phyloP scores from a whole-genome alignment of 1,140 invertebrate genomes.

The Lerema accius region DNA sequence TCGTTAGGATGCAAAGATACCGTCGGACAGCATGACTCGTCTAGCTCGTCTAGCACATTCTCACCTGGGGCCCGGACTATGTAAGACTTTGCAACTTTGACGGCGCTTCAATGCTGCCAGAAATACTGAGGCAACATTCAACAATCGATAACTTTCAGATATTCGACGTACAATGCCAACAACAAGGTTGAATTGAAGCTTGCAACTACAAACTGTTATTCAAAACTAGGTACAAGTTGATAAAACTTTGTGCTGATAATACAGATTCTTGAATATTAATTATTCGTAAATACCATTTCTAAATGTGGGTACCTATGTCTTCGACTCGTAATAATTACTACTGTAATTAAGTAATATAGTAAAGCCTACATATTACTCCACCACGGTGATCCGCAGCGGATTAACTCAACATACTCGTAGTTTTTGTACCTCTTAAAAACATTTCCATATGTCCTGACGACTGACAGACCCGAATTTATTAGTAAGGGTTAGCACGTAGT shows the following conservation, averaged over 20 bases:
- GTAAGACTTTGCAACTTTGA: slow-evolving; percentile 78
- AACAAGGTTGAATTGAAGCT: slow-evolving; percentile 8
- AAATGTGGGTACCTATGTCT: too few species aligned
- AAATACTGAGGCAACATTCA: slow-evolving; percentile 57
- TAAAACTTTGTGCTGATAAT: neutral
- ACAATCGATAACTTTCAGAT: slow-evolving; percentile 59
- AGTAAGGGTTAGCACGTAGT: neutral
- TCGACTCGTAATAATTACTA: too few species aligned
- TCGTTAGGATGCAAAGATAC: slow-evolving; percentile 40
- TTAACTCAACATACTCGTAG: too few species aligned
- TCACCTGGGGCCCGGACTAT: slow-evolving; percentile 74
- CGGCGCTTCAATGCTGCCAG: slow-evolving; percentile 50
- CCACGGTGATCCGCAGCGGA: too few species aligned
- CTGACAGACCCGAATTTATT: neutral
- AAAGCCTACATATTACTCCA: too few species aligned
- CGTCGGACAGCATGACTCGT: slow-evolving; percentile 55
- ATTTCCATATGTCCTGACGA: too few species aligned
- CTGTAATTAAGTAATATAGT: too few species aligned
- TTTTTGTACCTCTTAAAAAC: too few species aligned
- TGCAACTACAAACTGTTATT: slow-evolving; percentile 13
- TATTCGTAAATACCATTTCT: neutral
- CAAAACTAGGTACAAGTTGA: neutral
- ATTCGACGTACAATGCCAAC: slow-evolving; percentile 32
- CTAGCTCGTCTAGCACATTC: slow-evolving; percentile 68
- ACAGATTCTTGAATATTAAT: neutral